A percentile compares a stretch with the other conserved stretches of the same genome.
Conservation (phyloP, 2,113 vertebrate species). For the Tyrannus savana region DNA sequence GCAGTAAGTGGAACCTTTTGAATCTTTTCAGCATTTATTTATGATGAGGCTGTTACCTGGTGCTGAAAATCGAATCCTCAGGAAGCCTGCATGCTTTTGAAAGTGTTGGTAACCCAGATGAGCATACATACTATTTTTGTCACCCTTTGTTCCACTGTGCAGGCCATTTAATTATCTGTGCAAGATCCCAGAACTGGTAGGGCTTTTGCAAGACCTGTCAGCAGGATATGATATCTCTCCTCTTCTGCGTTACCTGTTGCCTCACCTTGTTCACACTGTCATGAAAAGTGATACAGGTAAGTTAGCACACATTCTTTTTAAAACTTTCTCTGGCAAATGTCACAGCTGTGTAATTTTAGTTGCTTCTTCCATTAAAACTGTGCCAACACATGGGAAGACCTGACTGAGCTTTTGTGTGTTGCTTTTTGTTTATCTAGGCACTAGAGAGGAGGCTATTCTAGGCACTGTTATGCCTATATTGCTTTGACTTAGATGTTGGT, state of each 20-base stretch:
- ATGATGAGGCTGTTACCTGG: not conserved
- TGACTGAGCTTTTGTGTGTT: not conserved
- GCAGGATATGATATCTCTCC: conserved; percentile 80
- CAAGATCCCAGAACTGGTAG: conserved; percentile 74
- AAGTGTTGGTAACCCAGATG: not conserved
- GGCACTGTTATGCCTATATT: not conserved
- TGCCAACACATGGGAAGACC: rapidly evolving
- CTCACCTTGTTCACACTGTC: conserved; percentile 77
- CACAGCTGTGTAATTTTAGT: not conserved
- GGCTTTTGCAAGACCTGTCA: conserved; percentile 80
- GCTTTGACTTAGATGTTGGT: not conserved
- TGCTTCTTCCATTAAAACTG: not conserved
- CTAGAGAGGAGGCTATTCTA: not conserved
- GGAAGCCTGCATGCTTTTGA: not conserved
- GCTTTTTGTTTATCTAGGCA: not conserved
- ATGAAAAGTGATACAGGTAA: conserved; percentile 66
- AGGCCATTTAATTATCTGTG: conserved; percentile 83
- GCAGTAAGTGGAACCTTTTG: not conserved
- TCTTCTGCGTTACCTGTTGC: conserved; percentile 87
- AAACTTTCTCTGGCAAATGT: not conserved
- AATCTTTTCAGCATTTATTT: not conserved
- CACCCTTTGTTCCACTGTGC: not conserved
- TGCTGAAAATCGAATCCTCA: not conserved
- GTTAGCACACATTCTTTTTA: not conserved
- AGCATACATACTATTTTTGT: not conserved